A percentile compares a stretch with the other conserved stretches of the same genome.
phyloP scores from a whole-genome alignment of 2,113 vertebrate species.

The Leptobrachium leishanense region DNA sequence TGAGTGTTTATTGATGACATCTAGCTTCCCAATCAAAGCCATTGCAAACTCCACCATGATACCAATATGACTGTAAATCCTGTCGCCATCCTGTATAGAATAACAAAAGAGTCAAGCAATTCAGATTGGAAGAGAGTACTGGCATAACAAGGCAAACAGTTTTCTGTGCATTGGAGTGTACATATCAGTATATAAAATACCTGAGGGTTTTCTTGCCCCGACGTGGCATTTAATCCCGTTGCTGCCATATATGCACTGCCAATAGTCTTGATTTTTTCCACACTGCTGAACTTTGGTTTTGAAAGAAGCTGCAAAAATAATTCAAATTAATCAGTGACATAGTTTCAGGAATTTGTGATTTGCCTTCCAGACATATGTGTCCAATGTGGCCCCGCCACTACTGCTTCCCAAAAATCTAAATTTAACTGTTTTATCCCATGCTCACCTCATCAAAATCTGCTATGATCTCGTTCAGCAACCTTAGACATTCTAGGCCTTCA shows the following conservation, averaged over 20 bases:
- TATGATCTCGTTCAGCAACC: conserved; percentile 89
- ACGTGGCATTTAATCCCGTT: conserved; percentile 70
- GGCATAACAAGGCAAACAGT: neutral
- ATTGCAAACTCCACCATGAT: conserved; percentile 86
- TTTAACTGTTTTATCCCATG: too few species aligned
- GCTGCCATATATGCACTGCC: conserved; percentile 90
- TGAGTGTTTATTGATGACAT: conserved; percentile 83
- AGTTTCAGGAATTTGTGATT: neutral
- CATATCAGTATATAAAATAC: conserved; percentile 28
- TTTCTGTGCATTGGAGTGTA: neutral
- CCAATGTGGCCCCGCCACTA: too few species aligned
- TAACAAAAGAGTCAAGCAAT: neutral
- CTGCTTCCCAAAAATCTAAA: too few species aligned
- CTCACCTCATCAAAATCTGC: conserved; percentile 87
- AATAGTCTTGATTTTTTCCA: conserved; percentile 90
- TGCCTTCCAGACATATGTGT: too few species aligned
- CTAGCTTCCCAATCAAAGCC: conserved; percentile 77
- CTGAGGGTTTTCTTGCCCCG: conserved; percentile 63
- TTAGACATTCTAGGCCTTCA: conserved; percentile 83
- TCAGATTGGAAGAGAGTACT: neutral
- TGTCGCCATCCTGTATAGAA: conserved; percentile 67
- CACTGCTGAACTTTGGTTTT: conserved; percentile 83
- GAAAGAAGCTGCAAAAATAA: conserved; percentile 71
- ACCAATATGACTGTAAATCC: conserved; percentile 73
- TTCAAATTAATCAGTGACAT: neutral